Conservation (phyloP, 2,797 vertebrate species). For the Staurois parvus region DNA sequence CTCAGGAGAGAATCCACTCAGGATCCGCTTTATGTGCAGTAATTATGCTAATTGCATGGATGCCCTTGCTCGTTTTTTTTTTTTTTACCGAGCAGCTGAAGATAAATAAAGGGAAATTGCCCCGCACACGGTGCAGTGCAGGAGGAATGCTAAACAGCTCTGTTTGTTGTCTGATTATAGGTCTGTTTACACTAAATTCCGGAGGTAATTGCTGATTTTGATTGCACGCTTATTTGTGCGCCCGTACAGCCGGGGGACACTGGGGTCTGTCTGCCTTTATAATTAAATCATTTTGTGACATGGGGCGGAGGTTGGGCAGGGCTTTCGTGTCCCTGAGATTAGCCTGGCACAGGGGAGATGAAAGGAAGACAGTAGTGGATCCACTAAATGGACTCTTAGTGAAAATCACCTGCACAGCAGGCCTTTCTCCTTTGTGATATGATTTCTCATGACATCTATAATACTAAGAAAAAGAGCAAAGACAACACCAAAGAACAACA, state of each 20-base stretch:
- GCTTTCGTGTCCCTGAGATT: slow-evolving; percentile 68
- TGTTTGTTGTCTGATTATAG: slow-evolving; percentile 95
- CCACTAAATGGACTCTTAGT: neutral
- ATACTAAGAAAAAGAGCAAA: no score
- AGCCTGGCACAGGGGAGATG: slow-evolving; percentile 48
- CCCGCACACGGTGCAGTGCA: slow-evolving; percentile 99
- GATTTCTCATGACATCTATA: neutral
- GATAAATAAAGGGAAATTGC: slow-evolving; percentile 99
- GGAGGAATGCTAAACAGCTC: slow-evolving; percentile 99
- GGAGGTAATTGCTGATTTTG: slow-evolving; percentile 99
- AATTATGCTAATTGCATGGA: slow-evolving; percentile 99
- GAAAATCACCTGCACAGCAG: neutral
- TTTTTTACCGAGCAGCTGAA: slow-evolving; percentile 93
- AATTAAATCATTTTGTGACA: slow-evolving; percentile 95
- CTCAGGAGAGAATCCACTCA: slow-evolving; percentile 86
- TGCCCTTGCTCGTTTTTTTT: slow-evolving; percentile 96
- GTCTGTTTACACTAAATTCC: slow-evolving; percentile 99
- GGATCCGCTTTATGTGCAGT: slow-evolving; percentile 97
- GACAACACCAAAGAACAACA: no score
- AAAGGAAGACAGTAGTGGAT: slow-evolving; percentile 12
- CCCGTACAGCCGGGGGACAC: slow-evolving; percentile 85
- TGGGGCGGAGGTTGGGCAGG: slow-evolving; percentile 61
- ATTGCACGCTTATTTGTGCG: slow-evolving; percentile 98
- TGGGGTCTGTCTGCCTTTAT: slow-evolving; percentile 90
- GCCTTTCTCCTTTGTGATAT: neutral